Conservation (phyloP, 2,113 vertebrate genomes). For the Vicugna pacos region DNA sequence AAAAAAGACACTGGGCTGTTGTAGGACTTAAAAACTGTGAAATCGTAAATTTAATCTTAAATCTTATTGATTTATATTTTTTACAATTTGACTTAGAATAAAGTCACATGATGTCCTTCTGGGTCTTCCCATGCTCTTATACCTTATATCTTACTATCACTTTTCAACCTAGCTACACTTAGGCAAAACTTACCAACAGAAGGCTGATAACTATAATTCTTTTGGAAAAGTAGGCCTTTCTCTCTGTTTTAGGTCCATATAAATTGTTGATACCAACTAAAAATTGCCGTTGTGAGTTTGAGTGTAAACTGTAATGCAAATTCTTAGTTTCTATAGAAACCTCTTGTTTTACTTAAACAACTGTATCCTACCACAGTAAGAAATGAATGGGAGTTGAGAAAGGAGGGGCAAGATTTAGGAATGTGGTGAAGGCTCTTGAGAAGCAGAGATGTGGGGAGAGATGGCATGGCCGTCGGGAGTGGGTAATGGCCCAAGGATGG, state of each 20-base stretch:
- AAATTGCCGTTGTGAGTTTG: neutral
- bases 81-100: neutral
- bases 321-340: neutral
- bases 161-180: neutral
- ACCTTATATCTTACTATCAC: neutral
- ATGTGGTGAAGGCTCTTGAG: neutral
- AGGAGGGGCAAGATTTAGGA: neutral
- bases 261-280: neutral
- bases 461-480: neutral
- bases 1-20: neutral
- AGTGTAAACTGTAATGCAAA: neutral
- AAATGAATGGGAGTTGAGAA: neutral
- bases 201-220: neutral
- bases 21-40: neutral
- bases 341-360: neutral
- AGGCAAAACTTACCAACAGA: neutral
- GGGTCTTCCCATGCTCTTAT: neutral
- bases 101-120: neutral
- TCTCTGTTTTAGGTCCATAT: neutral
- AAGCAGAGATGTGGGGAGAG: neutral
- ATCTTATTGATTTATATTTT: neutral
- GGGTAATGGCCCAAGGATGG: neutral
- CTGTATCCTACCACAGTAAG: neutral
- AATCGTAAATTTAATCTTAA: slow-evolving; percentile 9
- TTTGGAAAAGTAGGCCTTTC: neutral